These are phyloP conservation scores for Orthosia gothica DNA, from an alignment of 2,888 invertebrate genomes.

Conservation along the genomic window DNA sequence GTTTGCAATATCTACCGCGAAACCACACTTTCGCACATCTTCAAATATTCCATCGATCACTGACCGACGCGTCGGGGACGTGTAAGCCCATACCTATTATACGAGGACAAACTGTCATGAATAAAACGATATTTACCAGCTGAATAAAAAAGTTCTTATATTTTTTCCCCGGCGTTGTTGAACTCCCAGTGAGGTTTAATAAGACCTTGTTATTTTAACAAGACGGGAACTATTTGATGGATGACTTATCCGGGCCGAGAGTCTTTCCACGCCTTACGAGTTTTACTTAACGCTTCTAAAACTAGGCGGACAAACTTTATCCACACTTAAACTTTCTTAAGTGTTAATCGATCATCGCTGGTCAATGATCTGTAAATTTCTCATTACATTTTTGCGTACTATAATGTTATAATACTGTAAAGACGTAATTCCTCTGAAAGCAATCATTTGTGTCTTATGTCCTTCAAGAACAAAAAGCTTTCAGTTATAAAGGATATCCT, in stretches of 20 bases:
- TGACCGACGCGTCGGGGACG: slow-evolving; percentile 1
- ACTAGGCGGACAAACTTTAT: slow-evolving; percentile 82
- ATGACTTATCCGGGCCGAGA: slow-evolving; percentile 80
- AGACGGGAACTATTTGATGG: slow-evolving; percentile 83
- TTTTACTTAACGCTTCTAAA: slow-evolving; percentile 84
- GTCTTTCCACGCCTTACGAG: slow-evolving; percentile 77
- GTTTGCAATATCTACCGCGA: neutral
- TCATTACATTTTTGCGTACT: slow-evolving; percentile 58
- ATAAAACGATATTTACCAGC: slow-evolving; percentile 43
- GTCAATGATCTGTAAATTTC: slow-evolving; percentile 80
- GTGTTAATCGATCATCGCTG: slow-evolving; percentile 86
- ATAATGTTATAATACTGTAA: neutral
- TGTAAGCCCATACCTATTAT: slow-evolving; percentile 8
- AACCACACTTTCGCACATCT: neutral
- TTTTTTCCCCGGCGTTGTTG: slow-evolving; percentile 52
- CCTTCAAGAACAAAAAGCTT: slow-evolving; percentile 11
- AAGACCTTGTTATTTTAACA: slow-evolving; percentile 77
- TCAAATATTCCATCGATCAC: slow-evolving; percentile 24
- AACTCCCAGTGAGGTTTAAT: slow-evolving; percentile 68
- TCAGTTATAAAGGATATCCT: neutral
- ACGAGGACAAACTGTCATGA: slow-evolving; percentile 18
- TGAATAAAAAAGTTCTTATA: slow-evolving; percentile 52
- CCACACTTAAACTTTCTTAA: slow-evolving; percentile 81
- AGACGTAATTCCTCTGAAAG: neutral
- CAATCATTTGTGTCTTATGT: neutral